These are phyloP conservation scores for Macrotus californicus DNA, from an alignment of 2,113 vertebrate species.

Conservation along the genomic window DNA sequence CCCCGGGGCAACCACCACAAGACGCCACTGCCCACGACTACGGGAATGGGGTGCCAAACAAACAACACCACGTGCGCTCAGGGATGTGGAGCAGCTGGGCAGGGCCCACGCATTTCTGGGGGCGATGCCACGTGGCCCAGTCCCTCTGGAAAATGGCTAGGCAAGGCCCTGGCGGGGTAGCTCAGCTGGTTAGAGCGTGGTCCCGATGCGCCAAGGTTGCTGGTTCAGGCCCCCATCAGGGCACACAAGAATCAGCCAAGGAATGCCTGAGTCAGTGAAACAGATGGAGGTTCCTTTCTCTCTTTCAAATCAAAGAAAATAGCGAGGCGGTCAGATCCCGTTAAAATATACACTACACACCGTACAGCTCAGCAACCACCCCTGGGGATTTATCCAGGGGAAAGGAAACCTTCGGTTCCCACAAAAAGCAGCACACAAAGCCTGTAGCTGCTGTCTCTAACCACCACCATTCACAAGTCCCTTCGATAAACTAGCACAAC, in stretches of 20 bases:
- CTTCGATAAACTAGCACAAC: background rate
- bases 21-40: too few relatives aligned
- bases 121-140: too few relatives aligned
- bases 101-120: background rate
- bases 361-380: background rate
- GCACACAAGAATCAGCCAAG: too few relatives aligned
- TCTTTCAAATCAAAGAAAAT: too few relatives aligned
- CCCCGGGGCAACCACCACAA: background rate
- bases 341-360: background rate
- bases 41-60: background rate
- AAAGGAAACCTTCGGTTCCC: background rate
- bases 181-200: too few relatives aligned
- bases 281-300: too few relatives aligned
- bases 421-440: background rate
- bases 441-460: background rate
- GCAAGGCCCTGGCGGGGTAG: background rate
- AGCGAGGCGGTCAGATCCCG: background rate
- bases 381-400: background rate
- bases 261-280: too few relatives aligned
- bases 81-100: background rate
- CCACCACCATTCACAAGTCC: background rate
- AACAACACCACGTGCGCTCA: background rate
- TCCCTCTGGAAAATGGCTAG: background rate
- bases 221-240: too few relatives aligned
- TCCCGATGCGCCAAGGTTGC: too few relatives aligned